Base-by-base conservation (phyloP, 2,888 invertebrate genomes). In the Norana najaformis region DNA sequence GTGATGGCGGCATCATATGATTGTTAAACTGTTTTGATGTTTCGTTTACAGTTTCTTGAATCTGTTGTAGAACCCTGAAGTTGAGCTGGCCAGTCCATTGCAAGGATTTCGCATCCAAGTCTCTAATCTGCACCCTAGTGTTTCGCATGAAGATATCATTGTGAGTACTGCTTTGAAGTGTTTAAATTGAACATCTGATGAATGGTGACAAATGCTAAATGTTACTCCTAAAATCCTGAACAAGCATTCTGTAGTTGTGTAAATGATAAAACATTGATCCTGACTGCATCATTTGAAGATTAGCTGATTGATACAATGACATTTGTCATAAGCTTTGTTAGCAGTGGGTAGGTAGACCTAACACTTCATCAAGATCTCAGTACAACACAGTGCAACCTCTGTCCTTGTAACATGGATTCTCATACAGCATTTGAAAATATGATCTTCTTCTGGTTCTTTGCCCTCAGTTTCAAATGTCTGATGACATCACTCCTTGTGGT, bases 141-240 rank as follows among this genome's bases (percentile, higher is more conserved):
- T 98, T 11, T 97, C 98, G 30, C 97, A 97, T 93, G 97, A 97
- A 93, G 98, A 98, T 94, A 97, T 98, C 92, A 96, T 97, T 95
- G 97, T 97, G 95, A 95, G 94, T 89, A 53, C 16, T 39, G 8
- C n/a, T 41, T 41, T 41, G 41, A 47, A 23, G 23, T 47, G 20
- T 20, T 47, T 47, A 69, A n/a, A n/a, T 69, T n/a, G 30, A 69
- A n/a, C 16, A 69, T 11, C n/a, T n/a, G 8, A 8, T 69, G 30
- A 69, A 47, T 47, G 47, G 3, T 30, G 69, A n/a, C 11, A n/a
- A 2, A 30, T 69, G 69, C 20, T 47, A 1, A 47, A 20, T 47
- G 47, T 47, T 47, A 23, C 20, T 47, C 1, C 20, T 47, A 23
- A 47, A 47, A 47, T 69, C n/a, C 6, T n/a, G 69, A 69, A n/a